A percentile compares a stretch with the other conserved stretches of the same genome.
phyloP scores from a whole-genome alignment of 2,888 invertebrate species.

The Lasioglossum leucozonium region DNA sequence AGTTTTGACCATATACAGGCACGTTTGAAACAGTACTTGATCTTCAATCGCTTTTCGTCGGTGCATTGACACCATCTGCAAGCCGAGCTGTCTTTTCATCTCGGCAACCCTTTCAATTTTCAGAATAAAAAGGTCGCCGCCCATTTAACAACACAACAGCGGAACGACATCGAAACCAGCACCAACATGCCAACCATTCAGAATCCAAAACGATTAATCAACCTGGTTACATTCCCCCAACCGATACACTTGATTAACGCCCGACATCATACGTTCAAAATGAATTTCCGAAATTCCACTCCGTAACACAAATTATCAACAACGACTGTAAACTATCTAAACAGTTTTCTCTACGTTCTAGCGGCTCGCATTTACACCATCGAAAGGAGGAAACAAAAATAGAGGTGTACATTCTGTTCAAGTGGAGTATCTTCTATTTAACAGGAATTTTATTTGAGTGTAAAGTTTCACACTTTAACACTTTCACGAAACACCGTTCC shows the following conservation, averaged over 20 bases:
- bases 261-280: background rate
- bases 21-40: background rate
- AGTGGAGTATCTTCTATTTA: too few relatives aligned
- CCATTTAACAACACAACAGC: background rate
- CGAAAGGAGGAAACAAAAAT: background rate
- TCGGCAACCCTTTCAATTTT: background rate
- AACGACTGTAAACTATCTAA: background rate
- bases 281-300: background rate
- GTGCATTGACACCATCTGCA: background rate
- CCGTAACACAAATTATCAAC: background rate
- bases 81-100: background rate
- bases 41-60: background rate
- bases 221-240: background rate
- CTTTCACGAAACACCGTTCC: too few relatives aligned
- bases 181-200: background rate
- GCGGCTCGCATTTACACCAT: background rate
- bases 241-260: background rate
- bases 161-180: background rate
- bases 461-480: too few relatives aligned
- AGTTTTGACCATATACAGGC: background rate
- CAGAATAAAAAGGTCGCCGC: background rate
- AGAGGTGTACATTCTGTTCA: too few relatives aligned
- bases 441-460: too few relatives aligned
- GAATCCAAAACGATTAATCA: background rate
- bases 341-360: background rate